phyloP scores from a whole-genome alignment of 2,888 invertebrate genomes.

The Argyresthia goedartella region DNA sequence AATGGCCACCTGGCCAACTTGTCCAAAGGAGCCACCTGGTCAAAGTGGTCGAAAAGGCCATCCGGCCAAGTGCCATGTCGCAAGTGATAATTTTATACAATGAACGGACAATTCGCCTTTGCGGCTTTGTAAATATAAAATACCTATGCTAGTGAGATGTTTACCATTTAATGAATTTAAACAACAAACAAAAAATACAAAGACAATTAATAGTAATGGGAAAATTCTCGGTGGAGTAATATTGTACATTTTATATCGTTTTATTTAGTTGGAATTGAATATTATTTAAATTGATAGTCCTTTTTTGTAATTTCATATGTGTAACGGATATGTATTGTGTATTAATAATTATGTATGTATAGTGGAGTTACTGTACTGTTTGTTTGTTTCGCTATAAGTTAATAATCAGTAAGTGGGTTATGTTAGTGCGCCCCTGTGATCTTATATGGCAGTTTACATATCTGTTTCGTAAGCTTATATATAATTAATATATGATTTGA shows the following conservation, averaged over 20 bases:
- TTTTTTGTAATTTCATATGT: conserved; percentile 12
- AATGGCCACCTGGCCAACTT: conserved; percentile 6
- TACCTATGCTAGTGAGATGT: conserved; percentile 61
- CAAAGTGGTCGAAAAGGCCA: not conserved
- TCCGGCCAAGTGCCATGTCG: conserved; percentile 36
- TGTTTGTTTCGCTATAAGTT: conserved; percentile 6
- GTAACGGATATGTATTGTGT: conserved; percentile 6
- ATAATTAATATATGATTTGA: conserved; percentile 52
- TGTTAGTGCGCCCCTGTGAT: conserved; percentile 8
- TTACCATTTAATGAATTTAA: conserved; percentile 54
- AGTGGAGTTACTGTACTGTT: conserved; percentile 5
- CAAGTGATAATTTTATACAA: conserved; percentile 61
- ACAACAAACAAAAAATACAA: conserved; percentile 37
- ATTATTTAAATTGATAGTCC: conserved; percentile 12
- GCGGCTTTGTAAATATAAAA: conserved; percentile 52
- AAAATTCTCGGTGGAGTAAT: conserved; percentile 51
- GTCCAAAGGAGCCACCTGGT: not conserved
- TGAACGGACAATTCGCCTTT: conserved; percentile 54
- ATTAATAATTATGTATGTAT: conserved; percentile 5
- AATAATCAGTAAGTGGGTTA: conserved; percentile 3
- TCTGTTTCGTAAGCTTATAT: conserved; percentile 61
- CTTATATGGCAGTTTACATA: conserved; percentile 28
- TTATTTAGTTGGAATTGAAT: conserved; percentile 32
- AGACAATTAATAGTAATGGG: conserved; percentile 48
- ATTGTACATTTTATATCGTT: conserved; percentile 52